phyloP scores from a whole-genome alignment of 30 jellyfish, hydroid and myxozoan species.

The Turritopsis dohrnii region DNA sequence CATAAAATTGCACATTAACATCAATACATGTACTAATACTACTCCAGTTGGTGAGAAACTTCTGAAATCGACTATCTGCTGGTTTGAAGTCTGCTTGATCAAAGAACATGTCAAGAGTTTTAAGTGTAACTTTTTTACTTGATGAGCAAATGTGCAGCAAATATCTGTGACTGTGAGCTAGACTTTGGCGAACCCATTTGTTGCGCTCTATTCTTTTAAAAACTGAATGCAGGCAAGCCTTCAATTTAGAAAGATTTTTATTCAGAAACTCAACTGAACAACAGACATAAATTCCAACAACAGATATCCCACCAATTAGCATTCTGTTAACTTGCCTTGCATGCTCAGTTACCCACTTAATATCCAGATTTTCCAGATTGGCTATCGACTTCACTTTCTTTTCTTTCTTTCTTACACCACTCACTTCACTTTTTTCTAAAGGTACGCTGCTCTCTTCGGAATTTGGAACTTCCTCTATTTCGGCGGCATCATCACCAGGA shows the following conservation, averaged over 20 bases:
- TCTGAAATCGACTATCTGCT: slow-evolving; percentile 64
- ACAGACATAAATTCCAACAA: slow-evolving; percentile 61
- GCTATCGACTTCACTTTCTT: neutral
- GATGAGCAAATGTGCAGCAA: slow-evolving; percentile 63
- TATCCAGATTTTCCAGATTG: slow-evolving; percentile 57
- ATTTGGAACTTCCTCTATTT: slow-evolving; percentile 20
- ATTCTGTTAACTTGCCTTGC: slow-evolving; percentile 89
- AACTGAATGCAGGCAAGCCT: slow-evolving; percentile 49
- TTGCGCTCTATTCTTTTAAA: slow-evolving; percentile 53
- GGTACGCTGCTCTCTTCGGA: neutral
- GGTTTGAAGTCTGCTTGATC: slow-evolving; percentile 53
- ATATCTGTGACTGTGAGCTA: slow-evolving; percentile 56
- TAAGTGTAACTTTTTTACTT: slow-evolving; percentile 70
- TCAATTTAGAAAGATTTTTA: slow-evolving; percentile 49
- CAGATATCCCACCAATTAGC: slow-evolving; percentile 87
- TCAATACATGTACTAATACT: slow-evolving; percentile 48
- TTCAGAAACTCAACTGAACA: slow-evolving; percentile 56
- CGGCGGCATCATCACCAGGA: slow-evolving; percentile 90
- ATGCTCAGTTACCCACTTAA: slow-evolving; percentile 86
- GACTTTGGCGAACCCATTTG: slow-evolving; percentile 33
- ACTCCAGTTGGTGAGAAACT: slow-evolving; percentile 65
- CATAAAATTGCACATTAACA: slow-evolving; percentile 48
- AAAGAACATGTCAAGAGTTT: slow-evolving; percentile 53
- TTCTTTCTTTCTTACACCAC: slow-evolving; percentile 27
- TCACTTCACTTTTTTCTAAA: slow-evolving; percentile 25